Base-by-base conservation (phyloP, 2,888 invertebrate genomes). In the Hyposoter dolosus region DNA sequence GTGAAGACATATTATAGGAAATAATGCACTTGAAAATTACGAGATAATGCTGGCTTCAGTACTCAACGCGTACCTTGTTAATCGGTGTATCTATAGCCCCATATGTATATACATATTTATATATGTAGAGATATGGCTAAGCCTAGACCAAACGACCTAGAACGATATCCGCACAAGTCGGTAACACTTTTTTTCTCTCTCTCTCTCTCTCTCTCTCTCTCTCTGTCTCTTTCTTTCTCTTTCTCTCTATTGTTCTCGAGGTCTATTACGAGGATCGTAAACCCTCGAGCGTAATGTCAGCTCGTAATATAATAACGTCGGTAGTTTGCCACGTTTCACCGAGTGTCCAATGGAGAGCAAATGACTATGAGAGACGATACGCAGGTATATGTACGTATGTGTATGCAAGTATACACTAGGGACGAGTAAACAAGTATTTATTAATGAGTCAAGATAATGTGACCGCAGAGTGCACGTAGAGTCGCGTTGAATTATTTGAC, bases 281-380 rank as follows among this genome's bases (percentile, higher is more conserved):
- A 87, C 60, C 72, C 78, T 28, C 53, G 68, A 65, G 71, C 69
- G 83, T 84, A 86, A 88, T 83, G 84, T 83, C 82, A 77, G 81
- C 84, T 82, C 84, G 86, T 84, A 82, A 86, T 87, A 81, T 81
- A 82, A 83, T 85, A 82, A 87, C 82, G 79, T 69, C 68, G 80
- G 76, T 80, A 76, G 82, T 84, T 85, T 63, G 71, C 83, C 68
- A 81, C 83, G 80, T 82, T 85, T 87, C 87, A 87, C 76, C 83
- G 78, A 81, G 77, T 78, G 81, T 53, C 83, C 83, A 83, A 86
- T 86, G 69, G 81, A 53, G 69, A 86, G 68, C 75, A 86, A 83
- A 86, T 83, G 60, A 78, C 77, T 78, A 69, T 53, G 81, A 83
- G 74, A 74, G 50, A 69, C 35, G 50, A 60, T 17, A 72, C 40